phyloP scores from a whole-genome alignment of 2,888 invertebrate species.

The Ganaspis brasiliensis region DNA sequence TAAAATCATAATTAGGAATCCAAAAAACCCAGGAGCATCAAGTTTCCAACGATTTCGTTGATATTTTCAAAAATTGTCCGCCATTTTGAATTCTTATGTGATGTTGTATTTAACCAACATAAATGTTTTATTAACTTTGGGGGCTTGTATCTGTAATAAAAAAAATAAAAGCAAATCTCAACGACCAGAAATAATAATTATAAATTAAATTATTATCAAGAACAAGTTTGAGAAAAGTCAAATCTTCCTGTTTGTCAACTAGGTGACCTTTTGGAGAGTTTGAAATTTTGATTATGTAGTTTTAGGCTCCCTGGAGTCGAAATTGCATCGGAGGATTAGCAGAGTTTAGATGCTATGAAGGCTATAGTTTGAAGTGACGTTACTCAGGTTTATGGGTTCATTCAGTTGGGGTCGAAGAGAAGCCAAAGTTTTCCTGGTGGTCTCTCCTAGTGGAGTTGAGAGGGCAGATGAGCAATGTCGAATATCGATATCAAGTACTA shows the following conservation, averaged over 20 bases:
- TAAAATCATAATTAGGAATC: too few species aligned
- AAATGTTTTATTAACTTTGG: too few species aligned
- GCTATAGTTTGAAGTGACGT: slow-evolving; percentile 54
- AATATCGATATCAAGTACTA: slow-evolving; percentile 57
- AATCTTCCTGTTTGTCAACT: slow-evolving; percentile 9
- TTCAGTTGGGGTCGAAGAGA: slow-evolving; percentile 50
- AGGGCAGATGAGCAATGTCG: slow-evolving; percentile 57
- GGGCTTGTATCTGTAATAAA: too few species aligned
- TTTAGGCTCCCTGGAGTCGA: slow-evolving; percentile 49
- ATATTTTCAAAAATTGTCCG: too few species aligned
- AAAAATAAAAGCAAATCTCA: too few species aligned
- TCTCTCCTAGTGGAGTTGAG: slow-evolving; percentile 49
- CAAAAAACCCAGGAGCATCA: too few species aligned
- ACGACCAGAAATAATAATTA: too few species aligned
- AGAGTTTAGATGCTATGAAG: slow-evolving; percentile 54
- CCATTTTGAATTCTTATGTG: too few species aligned
- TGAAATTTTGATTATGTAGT: slow-evolving; percentile 50
- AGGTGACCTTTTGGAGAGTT: slow-evolving; percentile 48
- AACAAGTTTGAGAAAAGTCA: neutral
- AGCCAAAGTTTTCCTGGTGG: slow-evolving; percentile 55
- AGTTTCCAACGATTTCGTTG: too few species aligned
- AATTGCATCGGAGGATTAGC: slow-evolving; percentile 58
- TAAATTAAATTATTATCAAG: too few species aligned
- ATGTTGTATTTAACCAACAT: too few species aligned
- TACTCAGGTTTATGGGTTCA: slow-evolving; percentile 46